Evolutionary conservation across 2,888 invertebrate species (phyloP), one percentile per base, ranked within the genome.

Genomic region (Noctua pronuba): DNA sequence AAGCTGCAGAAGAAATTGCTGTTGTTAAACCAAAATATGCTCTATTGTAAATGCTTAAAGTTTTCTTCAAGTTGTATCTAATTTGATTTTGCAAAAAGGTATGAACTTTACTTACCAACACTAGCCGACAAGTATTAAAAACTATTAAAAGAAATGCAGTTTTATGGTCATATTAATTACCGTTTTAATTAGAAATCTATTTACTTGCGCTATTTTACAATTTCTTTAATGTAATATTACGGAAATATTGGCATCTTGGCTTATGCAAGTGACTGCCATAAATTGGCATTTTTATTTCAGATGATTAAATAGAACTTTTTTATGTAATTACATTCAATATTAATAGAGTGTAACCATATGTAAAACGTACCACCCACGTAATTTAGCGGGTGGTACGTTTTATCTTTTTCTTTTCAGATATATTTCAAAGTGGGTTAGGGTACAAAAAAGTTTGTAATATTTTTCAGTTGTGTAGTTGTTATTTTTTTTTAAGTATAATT

Each of bases 131-230:
- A 75, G 74, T 58, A 75, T 74, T 67, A 82, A 82, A 79, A 78
- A 70, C 52, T 24, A 64, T 77, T 75, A 60, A 79, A 83, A 83
- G 66, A 80, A 85, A 78, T 67, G 49, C 44, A 66, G 64, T 77
- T 85, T 84, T 80, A 87, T 75, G 65, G 46, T 67, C n/a, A 72
- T 77, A 87, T 83, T 87, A 80, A 85, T 83, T 83, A 79, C 76
- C 58, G 65, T 62, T 80, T 87, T 85, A 80, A 85, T 80, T 76
- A 77, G 70, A 72, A 77, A 83, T 77, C 52, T 85, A 79, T 83
- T 85, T 79, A 85, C 62, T 74, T 80, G 75, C n/a, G 46, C 55
- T 69, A 68, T 69, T 86, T 85, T 75, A 80, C 71, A 71, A 74
- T 86, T 75, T 44, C 4, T 69, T 73, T 70, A 69, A 76, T 74